Evolutionary conservation across 2,797 vertebrate species (phyloP), one percentile per base, ranked within the genome.

Genomic region (Melanotaenia boesemani): DNA sequence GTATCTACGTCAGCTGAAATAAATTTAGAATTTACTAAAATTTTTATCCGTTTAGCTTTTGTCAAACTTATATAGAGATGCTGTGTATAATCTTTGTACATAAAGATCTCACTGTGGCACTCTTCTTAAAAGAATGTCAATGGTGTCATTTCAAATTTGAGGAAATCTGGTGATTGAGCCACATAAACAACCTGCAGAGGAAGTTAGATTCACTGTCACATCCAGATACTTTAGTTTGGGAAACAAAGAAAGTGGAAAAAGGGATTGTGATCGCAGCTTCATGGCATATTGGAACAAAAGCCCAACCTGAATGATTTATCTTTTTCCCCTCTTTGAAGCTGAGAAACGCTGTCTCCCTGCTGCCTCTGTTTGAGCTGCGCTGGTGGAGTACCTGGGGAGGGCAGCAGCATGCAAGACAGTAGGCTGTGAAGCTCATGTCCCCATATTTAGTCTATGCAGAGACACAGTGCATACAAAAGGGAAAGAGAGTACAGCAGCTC

Each of bases 291-390:
- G 88, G 92, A 94, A 94, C 92, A 92, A 94, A 94, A 93, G 89
- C 90, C 89, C 89, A 89, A 89, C 88, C 81, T 86, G 87, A 95
- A 91, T 94, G 94, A 96, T 95, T 94, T 94, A 95, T 93, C 94
- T 93, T 91, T 90, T 92, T 86, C 91, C 90, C 82, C 86, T 86
- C 64, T 90, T 89, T 88, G 88, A 94, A 93, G 32, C 75, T 76
- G 65, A 86, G 87, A 91, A 88, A 88, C 44, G 65, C 80, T 77
- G 81, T 88, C 89, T 91, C 86, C 83, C 86, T 71, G 60, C 81
- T 74, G 86, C 86, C 77, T 87, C 66, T 72, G 82, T 92, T 87
- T 91, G 91, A 89, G 89, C 83, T 86, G 77, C 68, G 55, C 77
- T 71, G 64, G 72, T 44, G 73, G 83, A 89, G 89, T 76, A 91